These are phyloP conservation scores for western clawed frog (Xenopus tropicalis) DNA, from an alignment of 2,113 vertebrate genomes.

Conservation along the genomic window DNA sequence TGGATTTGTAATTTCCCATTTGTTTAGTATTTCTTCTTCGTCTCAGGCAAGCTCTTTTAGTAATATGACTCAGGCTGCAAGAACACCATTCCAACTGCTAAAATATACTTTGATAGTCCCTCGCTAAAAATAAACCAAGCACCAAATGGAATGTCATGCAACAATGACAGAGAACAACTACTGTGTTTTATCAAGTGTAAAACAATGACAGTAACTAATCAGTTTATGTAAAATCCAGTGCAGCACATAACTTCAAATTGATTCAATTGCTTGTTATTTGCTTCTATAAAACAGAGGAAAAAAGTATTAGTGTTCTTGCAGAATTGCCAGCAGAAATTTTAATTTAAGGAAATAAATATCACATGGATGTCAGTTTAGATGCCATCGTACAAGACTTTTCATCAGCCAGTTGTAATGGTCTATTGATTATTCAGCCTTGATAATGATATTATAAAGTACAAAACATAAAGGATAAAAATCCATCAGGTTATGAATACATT, in stretches of 20 bases:
- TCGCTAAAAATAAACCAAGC: conserved; percentile 86
- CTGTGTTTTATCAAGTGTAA: conserved; percentile 42
- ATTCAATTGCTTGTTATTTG: conserved; percentile 31
- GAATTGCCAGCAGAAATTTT: conserved; percentile 4
- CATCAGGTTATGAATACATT: too few relatives aligned
- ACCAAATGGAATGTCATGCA: conserved; percentile 76
- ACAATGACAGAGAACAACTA: conserved; percentile 67
- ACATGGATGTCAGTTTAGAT: conserved; percentile 15
- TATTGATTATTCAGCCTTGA: conserved; percentile 23
- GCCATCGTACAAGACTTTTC: conserved; percentile 2
- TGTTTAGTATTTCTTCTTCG: conserved; percentile 58
- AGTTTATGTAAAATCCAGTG: conserved; percentile 26
- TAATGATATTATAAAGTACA: conserved; percentile 16
- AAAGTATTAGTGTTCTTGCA: conserved; percentile 1
- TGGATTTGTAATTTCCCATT: conserved; percentile 98
- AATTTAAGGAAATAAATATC: conserved; percentile 28
- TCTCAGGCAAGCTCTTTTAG: conserved; percentile 55
- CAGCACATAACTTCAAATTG: conserved; percentile 21
- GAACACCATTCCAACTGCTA: conserved; percentile 64
- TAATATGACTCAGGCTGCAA: conserved; percentile 65
- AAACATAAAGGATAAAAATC: too few relatives aligned
- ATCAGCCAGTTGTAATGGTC: conserved; percentile 25
- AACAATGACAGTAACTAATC: conserved; percentile 41
- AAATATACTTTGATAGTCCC: conserved; percentile 67
- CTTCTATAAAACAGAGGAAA: conserved; percentile 5